Evolutionary conservation across 2,113 vertebrate genomes (phyloP), one percentile per base, ranked within the genome.

Genomic region (Spea bombifrons): DNA sequence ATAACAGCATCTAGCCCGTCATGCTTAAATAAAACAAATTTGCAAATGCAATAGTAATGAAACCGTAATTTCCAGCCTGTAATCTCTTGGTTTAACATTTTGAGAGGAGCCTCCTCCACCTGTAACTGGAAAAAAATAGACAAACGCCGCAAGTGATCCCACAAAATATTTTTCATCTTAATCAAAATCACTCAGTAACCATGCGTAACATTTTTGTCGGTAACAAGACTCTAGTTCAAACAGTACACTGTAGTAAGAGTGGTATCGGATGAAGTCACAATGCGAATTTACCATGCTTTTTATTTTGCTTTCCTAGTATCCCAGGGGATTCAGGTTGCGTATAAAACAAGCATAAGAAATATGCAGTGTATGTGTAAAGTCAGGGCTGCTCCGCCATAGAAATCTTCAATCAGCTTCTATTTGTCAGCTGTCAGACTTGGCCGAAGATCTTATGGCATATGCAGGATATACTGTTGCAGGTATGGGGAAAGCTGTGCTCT

Each of bases 171-270:
- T 64, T 76, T 84, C 80, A 83, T 83, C 85, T 87, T 90, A 90
- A 91, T 88, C 84, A 88, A 88, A 90, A 91, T 83, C 89, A 87
- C 80, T 90, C 86, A 86, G 89, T 86, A 75, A 81, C 85, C 86
- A 84, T 89, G 88, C 88, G 88, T 89, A 89, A 91, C 66, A 82
- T 81, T 73, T 87, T 88, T 89, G 86, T 87, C 84, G 84, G 86
- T 88, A 90, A 89, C 82, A 79, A 71, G 82, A 88, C 80, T 83
- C 88, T 86, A 55, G 79, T 88, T 88, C 86, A 84, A 85, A 86
- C 85, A 84, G 66, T 48, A 57, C 85, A 84, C 86, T 90, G 89
- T 89, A 88, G 50, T 71, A 90, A 88, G 79, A 84, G 5, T 13
- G 86, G 84, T 87, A 89, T 89, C 89, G 81, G 75, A 53, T 90